Evolutionary conservation across 64 coral and sea anemone genomes (phyloP).

Genomic region (Catalaphyllia jardinei): DNA sequence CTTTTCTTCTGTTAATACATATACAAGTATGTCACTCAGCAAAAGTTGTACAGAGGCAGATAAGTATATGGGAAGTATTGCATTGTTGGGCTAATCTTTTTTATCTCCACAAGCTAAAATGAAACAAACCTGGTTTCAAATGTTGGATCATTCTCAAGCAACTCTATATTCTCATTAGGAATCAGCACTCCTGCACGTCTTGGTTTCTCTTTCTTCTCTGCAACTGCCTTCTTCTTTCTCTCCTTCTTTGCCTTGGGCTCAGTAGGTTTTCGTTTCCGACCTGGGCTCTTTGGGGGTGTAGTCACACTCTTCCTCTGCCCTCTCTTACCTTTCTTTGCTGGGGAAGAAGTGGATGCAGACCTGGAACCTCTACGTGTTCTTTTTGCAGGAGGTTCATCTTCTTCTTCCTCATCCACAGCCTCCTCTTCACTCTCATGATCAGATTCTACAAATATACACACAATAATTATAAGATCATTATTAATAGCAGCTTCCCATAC

Average conservation of each 20-base stretch:
- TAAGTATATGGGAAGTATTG: too few species aligned
- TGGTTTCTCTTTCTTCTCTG: conserved; percentile 62
- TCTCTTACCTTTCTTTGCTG: conserved; percentile 55
- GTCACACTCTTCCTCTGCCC: conserved; percentile 42
- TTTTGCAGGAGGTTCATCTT: conserved; percentile 80
- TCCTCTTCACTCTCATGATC: conserved; percentile 30
- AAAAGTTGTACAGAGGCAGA: too few species aligned
- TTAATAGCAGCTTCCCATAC: too few species aligned
- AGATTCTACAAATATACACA: background rate
- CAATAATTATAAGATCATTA: too few species aligned
- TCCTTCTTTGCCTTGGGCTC: conserved; percentile 57
- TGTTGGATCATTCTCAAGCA: conserved; percentile 77
- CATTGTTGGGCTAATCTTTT: too few species aligned
- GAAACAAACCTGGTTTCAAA: conserved; percentile 79
- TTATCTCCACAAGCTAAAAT: too few species aligned
- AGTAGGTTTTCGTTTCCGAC: conserved; percentile 57
- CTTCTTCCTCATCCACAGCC: conserved; percentile 39
- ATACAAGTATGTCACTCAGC: too few species aligned
- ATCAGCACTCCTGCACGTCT: conserved; percentile 70
- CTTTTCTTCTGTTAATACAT: too few species aligned
- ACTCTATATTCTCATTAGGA: conserved; percentile 61
- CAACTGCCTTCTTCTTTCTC: conserved; percentile 61
- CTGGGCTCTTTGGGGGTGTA: conserved; percentile 51
- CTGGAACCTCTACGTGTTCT: conserved; percentile 58
- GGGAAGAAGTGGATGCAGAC: conserved; percentile 32